Conservation (phyloP, 2,797 vertebrate species). For the Nannoperca australis region DNA sequence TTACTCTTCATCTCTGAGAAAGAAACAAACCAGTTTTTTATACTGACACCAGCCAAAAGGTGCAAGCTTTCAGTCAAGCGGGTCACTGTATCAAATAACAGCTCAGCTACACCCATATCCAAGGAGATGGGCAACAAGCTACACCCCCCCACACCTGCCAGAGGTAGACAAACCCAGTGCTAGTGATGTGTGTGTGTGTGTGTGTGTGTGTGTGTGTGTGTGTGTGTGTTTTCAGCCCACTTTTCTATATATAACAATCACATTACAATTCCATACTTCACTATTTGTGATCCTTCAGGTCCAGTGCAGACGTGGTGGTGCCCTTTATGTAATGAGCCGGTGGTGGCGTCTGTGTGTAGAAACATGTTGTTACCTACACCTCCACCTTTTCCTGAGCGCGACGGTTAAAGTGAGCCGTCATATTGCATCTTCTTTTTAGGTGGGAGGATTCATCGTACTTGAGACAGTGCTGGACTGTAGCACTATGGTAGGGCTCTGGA, state of each 20-base stretch:
- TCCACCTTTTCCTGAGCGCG: not conserved
- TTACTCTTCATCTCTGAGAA: not conserved
- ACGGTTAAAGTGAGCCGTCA: not conserved
- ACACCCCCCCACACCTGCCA: not conserved
- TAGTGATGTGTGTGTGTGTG: not conserved
- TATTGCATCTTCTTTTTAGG: not conserved
- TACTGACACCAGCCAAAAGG: not conserved
- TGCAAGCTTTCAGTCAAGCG: not conserved
- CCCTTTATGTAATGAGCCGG: too few relatives aligned
- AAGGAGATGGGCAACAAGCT: not conserved
- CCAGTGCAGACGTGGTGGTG: not conserved
- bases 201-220: not conserved
- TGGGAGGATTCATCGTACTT: not conserved
- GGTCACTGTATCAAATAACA: not conserved
- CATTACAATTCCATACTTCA: too few relatives aligned
- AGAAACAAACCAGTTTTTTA: slow-evolving; percentile 32
- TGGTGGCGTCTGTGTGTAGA: too few relatives aligned
- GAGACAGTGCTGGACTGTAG: not conserved
- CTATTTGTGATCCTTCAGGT: not conserved
- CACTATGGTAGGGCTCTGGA: not conserved
- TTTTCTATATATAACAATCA: too few relatives aligned
- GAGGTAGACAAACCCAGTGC: not conserved
- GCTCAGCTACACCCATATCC: not conserved
- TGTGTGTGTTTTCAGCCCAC: not conserved
- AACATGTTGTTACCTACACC: not conserved